Base-by-base conservation (phyloP, 2,113 vertebrate genomes). In the Saccopteryx bilineata region DNA sequence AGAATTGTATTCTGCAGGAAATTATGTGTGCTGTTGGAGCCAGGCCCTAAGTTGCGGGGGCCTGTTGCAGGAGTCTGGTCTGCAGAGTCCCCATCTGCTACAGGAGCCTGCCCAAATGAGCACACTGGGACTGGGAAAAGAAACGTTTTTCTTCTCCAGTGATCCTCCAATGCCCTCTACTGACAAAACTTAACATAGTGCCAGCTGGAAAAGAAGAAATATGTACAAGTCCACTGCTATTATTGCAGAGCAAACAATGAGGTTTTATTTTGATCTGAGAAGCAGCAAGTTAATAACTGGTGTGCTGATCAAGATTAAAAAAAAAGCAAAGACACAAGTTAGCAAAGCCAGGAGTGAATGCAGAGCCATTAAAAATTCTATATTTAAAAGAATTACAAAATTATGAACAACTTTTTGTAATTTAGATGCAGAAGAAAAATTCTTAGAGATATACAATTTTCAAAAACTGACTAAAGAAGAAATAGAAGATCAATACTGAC, bases 341-440 rank as follows among this genome's bases (percentile, higher is more conserved):
- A 82, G 56, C 23, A 82, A 81, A 72, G 33, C 52, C 39, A 18
- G 5, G 28, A 91, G 83, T 74, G 46, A 82, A 63, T 72, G 56
- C 28, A 50, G 21, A 31, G 10, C 61, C 54, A 60, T 5, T 81
- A 50, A 21, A 71, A 54, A 81, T 4, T 39, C 19, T 52, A 33
- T 7, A 33, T 50, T 31, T 82, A 91, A 61, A 61, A 68, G 12
- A 17, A 48, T 10, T 58, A 11, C 46, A 61, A 39, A 54, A 83
- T 65, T 74, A 83, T 54, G 58, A 92, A 83, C 46, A 65, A 74
- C 23, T 83, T 72, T 65, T 84, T 65, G 31, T n/a, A 84, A 92
- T 13, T 54, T 84, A 92, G 23, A 84, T 91, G 31, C 21, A 61
- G 82, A 72, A 52, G 75, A 46, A 66, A 91, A 60, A 61, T 91